A percentile compares a stretch with the other conserved stretches of the same genome.
Evolutionary conservation across 1,140 invertebrate genomes (phyloP).

Genomic region (Drosophila orena): DNA sequence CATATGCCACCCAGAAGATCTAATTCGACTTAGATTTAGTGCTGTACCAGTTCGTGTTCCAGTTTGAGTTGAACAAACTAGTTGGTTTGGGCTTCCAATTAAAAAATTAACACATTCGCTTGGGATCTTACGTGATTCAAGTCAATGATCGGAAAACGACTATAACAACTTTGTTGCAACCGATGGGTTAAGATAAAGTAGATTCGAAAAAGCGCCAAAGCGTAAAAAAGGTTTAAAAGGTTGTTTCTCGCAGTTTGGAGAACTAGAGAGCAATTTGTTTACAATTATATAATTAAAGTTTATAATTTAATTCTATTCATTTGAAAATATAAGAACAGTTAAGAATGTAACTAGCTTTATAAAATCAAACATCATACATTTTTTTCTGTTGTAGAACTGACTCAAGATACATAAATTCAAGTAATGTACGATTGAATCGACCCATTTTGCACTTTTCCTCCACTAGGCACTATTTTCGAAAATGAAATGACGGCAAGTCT

Average conservation of each 20-base stretch:
- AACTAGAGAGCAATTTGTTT: background rate
- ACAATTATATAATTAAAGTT: background rate
- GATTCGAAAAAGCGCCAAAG: conserved; percentile 14
- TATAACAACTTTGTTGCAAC: conserved; percentile 49
- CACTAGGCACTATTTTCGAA: conserved; percentile 42
- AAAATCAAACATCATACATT: background rate
- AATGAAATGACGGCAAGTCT: conserved; percentile 55
- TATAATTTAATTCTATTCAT: too few species aligned
- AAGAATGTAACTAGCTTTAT: background rate
- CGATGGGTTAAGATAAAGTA: conserved; percentile 34
- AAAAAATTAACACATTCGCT: conserved; percentile 52
- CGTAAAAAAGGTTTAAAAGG: conserved; percentile 7
- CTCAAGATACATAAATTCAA: background rate
- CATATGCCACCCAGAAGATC: conserved; percentile 54
- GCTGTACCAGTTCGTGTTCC: background rate
- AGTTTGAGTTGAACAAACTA: conserved; percentile 10
- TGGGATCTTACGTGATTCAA: conserved; percentile 39
- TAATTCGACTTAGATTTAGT: conserved; percentile 7
- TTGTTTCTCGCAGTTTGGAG: background rate
- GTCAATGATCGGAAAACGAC: conserved; percentile 29
- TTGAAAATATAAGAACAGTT: background rate
- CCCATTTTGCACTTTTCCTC: conserved; percentile 38
- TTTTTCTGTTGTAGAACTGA: background rate
- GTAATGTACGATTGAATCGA: conserved; percentile 16
- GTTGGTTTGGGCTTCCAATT: conserved; percentile 11